Evolutionary conservation across 2,113 vertebrate species (phyloP), one percentile per base, ranked within the genome.

Genomic region (Dermatemys mawii): DNA sequence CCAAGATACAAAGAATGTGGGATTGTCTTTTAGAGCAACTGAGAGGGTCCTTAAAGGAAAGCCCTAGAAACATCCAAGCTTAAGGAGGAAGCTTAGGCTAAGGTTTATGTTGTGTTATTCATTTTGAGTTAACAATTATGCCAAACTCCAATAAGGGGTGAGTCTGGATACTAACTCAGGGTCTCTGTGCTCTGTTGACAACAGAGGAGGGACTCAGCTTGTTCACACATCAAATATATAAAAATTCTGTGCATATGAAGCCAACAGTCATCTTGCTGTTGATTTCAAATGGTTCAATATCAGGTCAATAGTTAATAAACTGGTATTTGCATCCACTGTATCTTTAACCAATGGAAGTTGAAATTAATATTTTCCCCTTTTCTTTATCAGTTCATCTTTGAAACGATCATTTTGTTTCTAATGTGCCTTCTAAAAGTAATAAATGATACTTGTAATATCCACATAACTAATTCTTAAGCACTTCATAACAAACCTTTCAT

Each of bases 11-110:
- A 87, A 91, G 84, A 81, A 24, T 78, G 67, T 5, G 88, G 57
- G 75, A 88, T 93, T 91, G 73, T 90, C 57, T 86, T 84, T 83
- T 12, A 7, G 90, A 78, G 79, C 80, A 84, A 92, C 0, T 83
- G 49, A 91, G 35, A 26, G 89, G 93, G 87, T 81, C 48, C 83
- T 81, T 89, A 87, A 41, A 81, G 91, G n/a, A 54, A 53, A 81
- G 41, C 91, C 7, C 22, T 26, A 26, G 70, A 50, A 67, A 67
- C 35, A 10, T 67, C n/a, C 63, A 38, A 67, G 17, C 35, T 67
- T n/a, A 38, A 67, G 67, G 19, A 90, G 78, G 84, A 86, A 85
- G 4, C 0, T 8, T 83, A 70, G 84, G 26, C 16, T 41, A 17
- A 86, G 3, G 16, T 4, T 4, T 79, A 81, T 81, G 57, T 51